These are phyloP conservation scores for Sylvicola cinctus DNA, from an alignment of 2,888 invertebrate species.

Conservation along the genomic window DNA sequence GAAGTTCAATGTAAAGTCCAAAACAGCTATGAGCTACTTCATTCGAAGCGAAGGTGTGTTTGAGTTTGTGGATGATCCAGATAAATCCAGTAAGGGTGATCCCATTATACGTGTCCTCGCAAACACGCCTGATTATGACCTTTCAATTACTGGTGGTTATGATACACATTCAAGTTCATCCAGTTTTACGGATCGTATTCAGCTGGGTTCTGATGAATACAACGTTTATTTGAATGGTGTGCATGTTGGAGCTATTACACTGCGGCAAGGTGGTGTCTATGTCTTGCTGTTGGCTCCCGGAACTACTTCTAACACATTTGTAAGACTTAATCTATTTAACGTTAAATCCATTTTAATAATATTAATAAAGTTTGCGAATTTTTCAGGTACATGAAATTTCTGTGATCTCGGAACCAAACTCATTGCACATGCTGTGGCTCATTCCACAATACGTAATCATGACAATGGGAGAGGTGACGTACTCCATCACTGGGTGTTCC, in stretches of 20 bases:
- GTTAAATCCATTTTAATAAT: not conserved
- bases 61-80: conserved; percentile 13
- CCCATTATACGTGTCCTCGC: conserved; percentile 16
- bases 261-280: not conserved
- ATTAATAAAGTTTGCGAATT: conserved; percentile 1
- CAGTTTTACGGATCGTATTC: not conserved
- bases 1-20: conserved; percentile 1
- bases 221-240: not conserved
- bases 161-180: conserved; percentile 17
- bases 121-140: conserved; percentile 12
- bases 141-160: not conserved
- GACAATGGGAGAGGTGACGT: conserved; percentile 79
- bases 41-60: not conserved
- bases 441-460: conserved; percentile 85
- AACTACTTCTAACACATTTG: not conserved
- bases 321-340: not conserved
- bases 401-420: conserved; percentile 43
- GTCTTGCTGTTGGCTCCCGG: not conserved
- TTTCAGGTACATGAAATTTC: conserved; percentile 21
- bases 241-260: not conserved
- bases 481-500: conserved; percentile 47
- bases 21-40: conserved; percentile 6
- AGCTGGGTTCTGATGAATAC: not conserved
- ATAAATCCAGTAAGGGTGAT: conserved; percentile 17
- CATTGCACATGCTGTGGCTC: conserved; percentile 54